Base-by-base conservation (phyloP, 2,888 invertebrate genomes). In the Cactoblastis cactorum region DNA sequence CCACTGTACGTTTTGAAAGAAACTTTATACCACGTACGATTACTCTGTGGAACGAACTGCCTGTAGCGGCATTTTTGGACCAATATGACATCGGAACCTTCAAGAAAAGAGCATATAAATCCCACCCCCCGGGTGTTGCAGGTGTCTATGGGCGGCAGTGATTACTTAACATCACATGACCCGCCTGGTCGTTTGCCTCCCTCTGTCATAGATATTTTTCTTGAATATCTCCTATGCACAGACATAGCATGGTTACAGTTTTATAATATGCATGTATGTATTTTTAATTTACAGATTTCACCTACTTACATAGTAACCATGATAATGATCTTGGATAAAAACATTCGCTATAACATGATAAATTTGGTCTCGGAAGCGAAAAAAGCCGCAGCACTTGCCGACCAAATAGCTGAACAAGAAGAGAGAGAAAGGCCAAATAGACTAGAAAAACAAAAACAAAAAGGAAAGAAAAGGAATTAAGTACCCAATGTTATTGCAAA, bases 391-490 rank as follows among this genome's bases (percentile, higher is more conserved):
- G 43, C 28, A 15, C 6, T 33, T 63, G 18, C 53, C 43, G 38
- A 28, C 49, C 3, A 39, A 48, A 12, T 50, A 22, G 43, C 24
- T 11, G 28, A 43, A 17, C 28, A 43, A 28, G 15, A 12, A 28
- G 28, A 32, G 12, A 32, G 28, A 11, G 14, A 43, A 22, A 22
- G 22, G 8, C 22, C 6, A 47, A 22, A 24, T 41, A n/a, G n/a
- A n/a, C n/a, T n/a, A n/a, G 38, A 45, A 52, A 34, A 11, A 12
- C 38, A 67, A 47, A 56, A 57, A 35, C 17, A 45, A 12, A 51
- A 59, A 11, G 53, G 58, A 18, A 62, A 65, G 49, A 65, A 55
- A 55, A 62, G 62, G 3, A 56, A 60, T 45, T 58, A 56, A 49
- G 1, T 38, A 39, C 5, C 1, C 28, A 28, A 9, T 4, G 22